Evolutionary conservation across 2,888 invertebrate genomes (phyloP), one percentile per base, ranked within the genome.

Genomic region (Pammene fasciana): DNA sequence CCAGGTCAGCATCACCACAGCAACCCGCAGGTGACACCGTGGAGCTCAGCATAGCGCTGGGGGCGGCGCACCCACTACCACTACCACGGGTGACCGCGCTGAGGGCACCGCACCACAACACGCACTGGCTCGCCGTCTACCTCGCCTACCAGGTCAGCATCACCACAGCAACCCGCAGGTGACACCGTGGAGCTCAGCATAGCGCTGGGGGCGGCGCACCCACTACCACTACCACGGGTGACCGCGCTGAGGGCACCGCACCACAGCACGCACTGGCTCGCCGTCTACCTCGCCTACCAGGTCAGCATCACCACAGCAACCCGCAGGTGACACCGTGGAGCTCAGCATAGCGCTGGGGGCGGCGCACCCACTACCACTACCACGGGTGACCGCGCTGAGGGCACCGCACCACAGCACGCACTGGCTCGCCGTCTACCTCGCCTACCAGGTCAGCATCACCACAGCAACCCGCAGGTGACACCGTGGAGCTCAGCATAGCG

Each of bases 271-370:
- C 79, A 80, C 75, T 86, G 86, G 87, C 92, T 99, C 65, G 96
- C 96, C 68, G 95, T 97, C 77, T 97, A 97, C 84, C 93, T 99
- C 59, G 95, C 96, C 38, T 96, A 98, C 90, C 98, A 97, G 94
- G 97, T 97, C 14, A 11, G 11, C 11, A n/a, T n/a, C n/a, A n/a
- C n/a, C n/a, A n/a, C n/a, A n/a, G n/a, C n/a, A n/a, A n/a, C n/a
- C n/a, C n/a, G n/a, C n/a, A n/a, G n/a, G n/a, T n/a, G n/a, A n/a
- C n/a, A n/a, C n/a, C n/a, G n/a, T n/a, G n/a, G n/a, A n/a, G 86
- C 92, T 99, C 72, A 92, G 94, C 34, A 95, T 99, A 75, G 92
- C 94, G 57, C 90, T 99, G 74, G 96, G 98, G 0, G 83, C 91
- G 34, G 97, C 98, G 87, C 96, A 98, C 93, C 99, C 99, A 0